phyloP scores from a whole-genome alignment of 2,113 vertebrate genomes.

The Anser brachyrhynchus region DNA sequence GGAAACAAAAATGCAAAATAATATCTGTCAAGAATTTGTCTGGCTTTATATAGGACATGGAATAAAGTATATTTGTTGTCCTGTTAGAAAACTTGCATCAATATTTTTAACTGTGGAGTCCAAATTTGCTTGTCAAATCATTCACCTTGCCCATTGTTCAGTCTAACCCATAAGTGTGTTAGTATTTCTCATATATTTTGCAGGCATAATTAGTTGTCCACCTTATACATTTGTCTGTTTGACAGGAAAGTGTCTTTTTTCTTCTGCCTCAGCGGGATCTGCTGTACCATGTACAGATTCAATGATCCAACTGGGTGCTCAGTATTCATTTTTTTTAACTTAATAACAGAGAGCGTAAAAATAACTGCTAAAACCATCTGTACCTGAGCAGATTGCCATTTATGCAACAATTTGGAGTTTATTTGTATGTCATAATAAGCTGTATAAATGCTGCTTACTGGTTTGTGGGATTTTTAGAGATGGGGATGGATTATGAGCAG shows the following conservation, averaged over 20 bases:
- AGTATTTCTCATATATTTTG: background rate
- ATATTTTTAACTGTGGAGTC: background rate
- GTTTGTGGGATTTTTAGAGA: background rate
- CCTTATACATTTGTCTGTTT: background rate
- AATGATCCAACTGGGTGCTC: constrained; percentile 28
- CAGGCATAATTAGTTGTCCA: background rate
- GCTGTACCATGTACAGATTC: constrained; percentile 19
- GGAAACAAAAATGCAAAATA: background rate
- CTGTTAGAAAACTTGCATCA: background rate
- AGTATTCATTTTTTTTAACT: background rate
- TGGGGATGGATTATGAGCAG: background rate
- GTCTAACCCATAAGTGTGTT: background rate
- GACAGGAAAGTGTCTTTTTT: background rate
- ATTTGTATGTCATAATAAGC: constrained; percentile 11
- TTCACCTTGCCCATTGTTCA: background rate
- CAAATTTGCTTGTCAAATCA: background rate
- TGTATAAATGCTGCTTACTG: background rate
- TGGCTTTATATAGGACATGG: background rate
- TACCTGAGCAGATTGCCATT: constrained; percentile 62
- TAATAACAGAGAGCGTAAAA: constrained; percentile 28
- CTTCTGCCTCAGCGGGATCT: constrained; percentile 18
- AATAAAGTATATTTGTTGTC: background rate
- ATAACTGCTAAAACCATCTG: constrained; percentile 55
- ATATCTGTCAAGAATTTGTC: background rate
- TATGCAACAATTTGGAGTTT: constrained; percentile 28